Conservation (phyloP, 2,113 vertebrate genomes). For the Prietella phreatophila region DNA sequence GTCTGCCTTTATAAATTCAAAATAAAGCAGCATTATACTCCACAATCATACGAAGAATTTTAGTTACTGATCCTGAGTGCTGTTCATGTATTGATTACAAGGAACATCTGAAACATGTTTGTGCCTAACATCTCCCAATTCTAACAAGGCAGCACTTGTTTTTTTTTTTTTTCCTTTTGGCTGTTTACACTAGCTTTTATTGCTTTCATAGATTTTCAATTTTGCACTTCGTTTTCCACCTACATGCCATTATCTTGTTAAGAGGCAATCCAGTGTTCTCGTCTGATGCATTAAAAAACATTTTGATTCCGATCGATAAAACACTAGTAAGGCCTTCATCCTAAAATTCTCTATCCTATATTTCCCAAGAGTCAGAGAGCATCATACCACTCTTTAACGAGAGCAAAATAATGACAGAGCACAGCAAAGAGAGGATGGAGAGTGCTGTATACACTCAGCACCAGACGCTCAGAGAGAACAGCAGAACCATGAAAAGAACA, state of each 20-base stretch:
- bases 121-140: slow-evolving; percentile 8
- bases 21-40: neutral
- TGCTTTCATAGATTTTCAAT: slow-evolving; percentile 45
- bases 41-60: neutral
- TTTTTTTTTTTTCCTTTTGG: slow-evolving; percentile 18
- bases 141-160: slow-evolving; percentile 25
- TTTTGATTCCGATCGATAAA: slow-evolving; percentile 51
- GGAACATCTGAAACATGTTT: neutral
- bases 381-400: neutral
- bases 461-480: neutral
- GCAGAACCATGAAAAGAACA: neutral
- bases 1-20: neutral
- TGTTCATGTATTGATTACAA: neutral
- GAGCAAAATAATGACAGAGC: neutral
- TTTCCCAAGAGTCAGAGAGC: slow-evolving; percentile 6
- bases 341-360: slow-evolving; percentile 21
- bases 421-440: neutral
- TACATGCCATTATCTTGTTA: slow-evolving; percentile 43
- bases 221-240: slow-evolving; percentile 41
- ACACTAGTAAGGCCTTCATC: slow-evolving; percentile 34
- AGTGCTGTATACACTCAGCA: neutral
- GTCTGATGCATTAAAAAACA: slow-evolving; percentile 53
- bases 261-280: slow-evolving; percentile 36
- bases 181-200: slow-evolving; percentile 37
- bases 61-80: neutral